Evolutionary conservation across 2,888 invertebrate species (phyloP).

Genomic region (Galerucella pusilla): DNA sequence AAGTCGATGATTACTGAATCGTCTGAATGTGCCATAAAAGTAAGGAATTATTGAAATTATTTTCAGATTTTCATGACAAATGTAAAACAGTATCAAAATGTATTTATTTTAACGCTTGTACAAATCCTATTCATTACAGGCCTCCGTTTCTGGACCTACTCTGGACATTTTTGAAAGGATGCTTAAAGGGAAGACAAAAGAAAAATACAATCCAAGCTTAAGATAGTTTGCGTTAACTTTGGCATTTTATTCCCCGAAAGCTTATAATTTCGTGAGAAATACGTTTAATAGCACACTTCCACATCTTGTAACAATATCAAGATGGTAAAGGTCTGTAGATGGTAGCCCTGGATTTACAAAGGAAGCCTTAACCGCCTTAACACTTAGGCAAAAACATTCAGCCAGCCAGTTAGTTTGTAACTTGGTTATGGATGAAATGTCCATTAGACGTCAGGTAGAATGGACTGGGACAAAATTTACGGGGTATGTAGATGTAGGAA

Average conservation of each 20-base stretch:
- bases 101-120: not conserved
- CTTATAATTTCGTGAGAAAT: slow-evolving; percentile 30
- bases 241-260: slow-evolving; percentile 42
- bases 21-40: not conserved
- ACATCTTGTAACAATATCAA: slow-evolving; percentile 41
- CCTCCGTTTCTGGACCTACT: slow-evolving; percentile 20
- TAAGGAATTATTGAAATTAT: not conserved
- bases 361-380: slow-evolving; percentile 39
- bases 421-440: slow-evolving; percentile 53
- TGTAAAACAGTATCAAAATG: not conserved
- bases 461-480: slow-evolving; percentile 47
- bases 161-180: slow-evolving; percentile 27
- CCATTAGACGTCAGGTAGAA: slow-evolving; percentile 49
- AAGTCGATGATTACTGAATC: not conserved
- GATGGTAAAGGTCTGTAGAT: slow-evolving; percentile 44
- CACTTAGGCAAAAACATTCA: slow-evolving; percentile 36
- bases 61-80: not conserved
- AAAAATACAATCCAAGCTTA: slow-evolving; percentile 27
- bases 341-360: slow-evolving; percentile 46
- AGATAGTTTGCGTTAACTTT: slow-evolving; percentile 39
- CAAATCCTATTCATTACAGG: slow-evolving; percentile 27
- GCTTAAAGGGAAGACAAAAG: slow-evolving; percentile 12
- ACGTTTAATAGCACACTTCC: slow-evolving; percentile 20
- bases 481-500: slow-evolving; percentile 52
- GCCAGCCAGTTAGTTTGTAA: slow-evolving; percentile 41